These are phyloP conservation scores for Urocolius indicus DNA, from an alignment of 2,113 vertebrate genomes.

Conservation along the genomic window DNA sequence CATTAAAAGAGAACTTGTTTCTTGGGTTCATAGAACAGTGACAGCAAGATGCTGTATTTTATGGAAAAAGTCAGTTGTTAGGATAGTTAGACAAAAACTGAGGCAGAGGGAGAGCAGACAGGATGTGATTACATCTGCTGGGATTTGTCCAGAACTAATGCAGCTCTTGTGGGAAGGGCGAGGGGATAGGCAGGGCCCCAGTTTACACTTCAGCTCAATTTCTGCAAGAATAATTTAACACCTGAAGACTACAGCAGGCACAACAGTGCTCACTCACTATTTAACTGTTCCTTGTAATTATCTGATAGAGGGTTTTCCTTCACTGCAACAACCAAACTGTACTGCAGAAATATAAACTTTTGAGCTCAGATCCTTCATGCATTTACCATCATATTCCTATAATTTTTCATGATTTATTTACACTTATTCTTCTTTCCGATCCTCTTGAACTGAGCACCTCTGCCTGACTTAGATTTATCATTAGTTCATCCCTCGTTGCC, in stretches of 20 bases:
- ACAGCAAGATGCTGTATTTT: not conserved
- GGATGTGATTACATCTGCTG: not conserved
- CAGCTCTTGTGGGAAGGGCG: not conserved
- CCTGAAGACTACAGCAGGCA: not conserved
- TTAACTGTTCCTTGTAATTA: not conserved
- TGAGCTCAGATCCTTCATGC: not conserved
- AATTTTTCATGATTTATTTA: not conserved
- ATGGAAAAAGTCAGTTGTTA: not conserved
- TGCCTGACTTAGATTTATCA: not conserved
- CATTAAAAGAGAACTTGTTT: not conserved
- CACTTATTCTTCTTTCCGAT: not conserved
- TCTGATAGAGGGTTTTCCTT: not conserved
- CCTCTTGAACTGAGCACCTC: not conserved
- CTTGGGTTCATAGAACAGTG: rapidly evolving
- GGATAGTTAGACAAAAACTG: not conserved
- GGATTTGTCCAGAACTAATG: not conserved
- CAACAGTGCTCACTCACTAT: not conserved
- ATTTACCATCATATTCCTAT: not conserved
- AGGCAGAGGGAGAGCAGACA: not conserved
- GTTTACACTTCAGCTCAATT: not conserved
- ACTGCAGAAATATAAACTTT: not conserved
- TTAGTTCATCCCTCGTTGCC: not conserved
- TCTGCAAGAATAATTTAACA: slow-evolving; percentile 6
- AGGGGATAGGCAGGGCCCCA: not conserved
- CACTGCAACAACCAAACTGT: not conserved